Base-by-base conservation (phyloP, 2,113 vertebrate genomes). In the Indicator maculatus region DNA sequence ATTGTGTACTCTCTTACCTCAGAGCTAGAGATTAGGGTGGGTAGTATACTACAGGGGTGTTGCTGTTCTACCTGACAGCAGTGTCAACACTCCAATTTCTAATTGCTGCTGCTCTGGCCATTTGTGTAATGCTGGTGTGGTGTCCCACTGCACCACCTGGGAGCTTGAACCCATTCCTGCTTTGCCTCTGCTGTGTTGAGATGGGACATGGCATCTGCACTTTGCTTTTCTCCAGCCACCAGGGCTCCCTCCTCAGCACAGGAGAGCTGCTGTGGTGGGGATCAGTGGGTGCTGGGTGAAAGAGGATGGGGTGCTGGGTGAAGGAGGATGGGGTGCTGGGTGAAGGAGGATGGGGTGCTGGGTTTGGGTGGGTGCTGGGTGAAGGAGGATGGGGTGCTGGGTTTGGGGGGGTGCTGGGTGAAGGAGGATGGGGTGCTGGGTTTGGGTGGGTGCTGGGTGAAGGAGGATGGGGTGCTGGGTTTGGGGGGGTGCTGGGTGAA, bases 81-180 rank as follows among this genome's bases (percentile, higher is more conserved):
- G 7, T 67, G 44, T 16, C 83, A 73, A 16, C 31, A 9, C 71
- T n/a, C 61, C 12, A 2, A 36, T 21, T 27, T 6, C 33, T 4
- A 6, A 1, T 15, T 16, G 74, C 63, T 71, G 7, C 47, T 60
- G 0, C 9, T 23, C 17, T 1, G 11, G 39, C 24, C 7, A 0
- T 4, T 1, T 5, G 4, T 39, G 31, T 26, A 27, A 9, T 11
- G 50, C 50, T 47, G 72, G 16, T 15, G 1, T 11, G 7, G 33
- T 13, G 66, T 39, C 71, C 38, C 2, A 5, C 56, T 59, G 55
- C 45, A 3, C 16, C 16, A 9, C 36, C 19, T 17, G 36, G 8
- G 0, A 15, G 39, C 91, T 31, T 4, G 27, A 52, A 28, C 60
- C 59, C 13, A 6, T 64, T 73, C 47, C 36, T 59, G 64, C 59